Evolutionary conservation across 2,888 invertebrate genomes (phyloP).

Genomic region (Dryadula phaetusa): DNA sequence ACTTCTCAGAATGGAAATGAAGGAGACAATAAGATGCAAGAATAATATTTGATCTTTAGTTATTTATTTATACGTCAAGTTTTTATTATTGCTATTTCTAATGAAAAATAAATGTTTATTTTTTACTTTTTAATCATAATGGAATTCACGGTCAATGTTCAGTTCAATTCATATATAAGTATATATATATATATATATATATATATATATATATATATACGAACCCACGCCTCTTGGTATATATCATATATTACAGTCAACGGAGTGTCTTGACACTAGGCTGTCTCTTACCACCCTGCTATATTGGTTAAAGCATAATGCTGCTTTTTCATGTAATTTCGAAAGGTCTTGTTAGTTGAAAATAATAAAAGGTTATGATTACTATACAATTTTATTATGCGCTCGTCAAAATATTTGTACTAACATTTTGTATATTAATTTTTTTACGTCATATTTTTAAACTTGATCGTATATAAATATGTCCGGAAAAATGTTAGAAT

Average conservation of each 20-base stretch:
- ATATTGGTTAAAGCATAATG: no score
- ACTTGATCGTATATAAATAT: not conserved
- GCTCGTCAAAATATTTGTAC: no score
- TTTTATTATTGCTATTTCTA: constrained; percentile 1
- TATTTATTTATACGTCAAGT: constrained; percentile 1
- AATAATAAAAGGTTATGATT: constrained; percentile 3
- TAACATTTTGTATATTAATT: not conserved
- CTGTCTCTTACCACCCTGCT: no score
- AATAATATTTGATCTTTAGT: constrained; percentile 5
- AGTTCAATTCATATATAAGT: no score
- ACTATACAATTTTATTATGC: not conserved
- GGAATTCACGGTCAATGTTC: no score
- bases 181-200: no score
- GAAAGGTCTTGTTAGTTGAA: not conserved
- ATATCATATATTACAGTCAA: no score
- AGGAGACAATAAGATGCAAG: constrained; percentile 6
- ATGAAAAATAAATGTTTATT: not conserved
- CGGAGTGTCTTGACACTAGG: no score
- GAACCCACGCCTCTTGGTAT: no score
- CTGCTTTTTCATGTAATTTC: no score
- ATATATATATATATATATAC: no score
- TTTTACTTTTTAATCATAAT: not conserved
- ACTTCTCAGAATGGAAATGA: constrained; percentile 16
- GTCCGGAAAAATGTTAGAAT: no score
- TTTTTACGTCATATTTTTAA: not conserved